Conservation (phyloP, 2,797 vertebrate species). For the Myiothlypis chrysogaster region DNA sequence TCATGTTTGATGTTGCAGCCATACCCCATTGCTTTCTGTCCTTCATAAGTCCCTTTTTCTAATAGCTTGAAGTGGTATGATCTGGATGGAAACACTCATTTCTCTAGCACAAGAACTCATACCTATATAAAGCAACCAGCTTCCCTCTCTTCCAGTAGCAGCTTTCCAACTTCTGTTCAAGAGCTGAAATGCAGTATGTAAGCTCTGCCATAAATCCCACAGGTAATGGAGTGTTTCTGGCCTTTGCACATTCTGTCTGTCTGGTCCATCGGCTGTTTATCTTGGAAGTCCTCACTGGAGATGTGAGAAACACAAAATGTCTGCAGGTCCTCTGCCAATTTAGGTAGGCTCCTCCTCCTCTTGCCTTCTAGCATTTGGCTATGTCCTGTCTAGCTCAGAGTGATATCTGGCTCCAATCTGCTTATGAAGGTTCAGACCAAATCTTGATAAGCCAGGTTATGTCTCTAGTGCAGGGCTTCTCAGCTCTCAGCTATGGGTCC, state of each 20-base stretch:
- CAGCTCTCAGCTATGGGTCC: slow-evolving; percentile 39
- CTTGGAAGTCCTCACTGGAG: slow-evolving; percentile 47
- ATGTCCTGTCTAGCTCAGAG: slow-evolving; percentile 42
- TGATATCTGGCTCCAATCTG: slow-evolving; percentile 62
- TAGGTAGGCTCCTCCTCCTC: slow-evolving; percentile 44
- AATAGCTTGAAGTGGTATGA: neutral
- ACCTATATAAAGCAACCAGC: neutral
- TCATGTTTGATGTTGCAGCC: neutral
- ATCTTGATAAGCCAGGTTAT: slow-evolving; percentile 54
- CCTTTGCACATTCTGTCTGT: neutral
- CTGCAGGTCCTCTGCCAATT: slow-evolving; percentile 31
- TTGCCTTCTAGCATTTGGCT: slow-evolving; percentile 57
- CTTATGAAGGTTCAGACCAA: slow-evolving; percentile 12
- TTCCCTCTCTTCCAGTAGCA: neutral
- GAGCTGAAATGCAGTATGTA: neutral
- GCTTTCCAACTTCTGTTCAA: neutral
- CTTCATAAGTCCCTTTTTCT: neutral
- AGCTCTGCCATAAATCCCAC: neutral
- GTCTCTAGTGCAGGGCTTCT: neutral
- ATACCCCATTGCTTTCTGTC: neutral
- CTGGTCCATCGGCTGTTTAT: slow-evolving; percentile 46
- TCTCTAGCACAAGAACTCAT: neutral
- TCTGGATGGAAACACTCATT: neutral
- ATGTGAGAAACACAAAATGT: slow-evolving; percentile 10
- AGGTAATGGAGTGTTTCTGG: neutral